phyloP scores from a whole-genome alignment of 2,113 vertebrate species.

The Cichladusa arquata region DNA sequence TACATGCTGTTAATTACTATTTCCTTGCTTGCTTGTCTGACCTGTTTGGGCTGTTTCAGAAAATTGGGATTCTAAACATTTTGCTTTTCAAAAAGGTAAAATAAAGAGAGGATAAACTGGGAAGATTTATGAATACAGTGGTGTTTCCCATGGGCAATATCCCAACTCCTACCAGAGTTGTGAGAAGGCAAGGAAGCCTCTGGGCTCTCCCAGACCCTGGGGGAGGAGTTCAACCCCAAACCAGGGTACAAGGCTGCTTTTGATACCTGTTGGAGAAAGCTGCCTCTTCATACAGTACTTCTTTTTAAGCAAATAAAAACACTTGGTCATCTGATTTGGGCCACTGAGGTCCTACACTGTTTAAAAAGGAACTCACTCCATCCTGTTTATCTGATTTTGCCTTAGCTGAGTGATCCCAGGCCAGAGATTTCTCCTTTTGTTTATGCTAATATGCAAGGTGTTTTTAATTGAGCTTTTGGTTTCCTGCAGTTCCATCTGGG shows the following conservation, averaged over 20 bases:
- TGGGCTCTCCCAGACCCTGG: not conserved
- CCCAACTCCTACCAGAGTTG: not conserved
- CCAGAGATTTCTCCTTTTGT: slow-evolving; percentile 59
- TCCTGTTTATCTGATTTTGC: slow-evolving; percentile 48
- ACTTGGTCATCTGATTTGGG: not conserved
- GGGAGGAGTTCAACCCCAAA: not conserved
- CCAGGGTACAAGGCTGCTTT: not conserved
- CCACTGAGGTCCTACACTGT: not conserved
- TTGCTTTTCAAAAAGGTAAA: slow-evolving; percentile 43
- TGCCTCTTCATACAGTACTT: not conserved
- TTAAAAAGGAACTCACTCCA: slow-evolving; percentile 13
- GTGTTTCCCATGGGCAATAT: slow-evolving; percentile 27
- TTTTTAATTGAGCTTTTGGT: slow-evolving; percentile 63
- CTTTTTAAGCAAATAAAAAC: not conserved
- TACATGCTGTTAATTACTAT: slow-evolving; percentile 11
- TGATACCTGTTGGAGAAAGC: not conserved
- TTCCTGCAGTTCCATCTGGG: slow-evolving; percentile 34
- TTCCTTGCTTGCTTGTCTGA: slow-evolving; percentile 39
- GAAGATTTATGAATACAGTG: not conserved
- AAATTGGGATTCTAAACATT: slow-evolving; percentile 22
- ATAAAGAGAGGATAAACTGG: slow-evolving; percentile 9
- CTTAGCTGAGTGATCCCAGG: slow-evolving; percentile 41
- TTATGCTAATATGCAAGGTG: slow-evolving; percentile 59
- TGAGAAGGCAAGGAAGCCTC: not conserved
- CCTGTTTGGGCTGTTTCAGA: slow-evolving; percentile 14